Percentiles rank a stretch among this genome's conserved stretches.
Conservation (phyloP, 2,797 vertebrate genomes). For the Heliangelus exortis region DNA sequence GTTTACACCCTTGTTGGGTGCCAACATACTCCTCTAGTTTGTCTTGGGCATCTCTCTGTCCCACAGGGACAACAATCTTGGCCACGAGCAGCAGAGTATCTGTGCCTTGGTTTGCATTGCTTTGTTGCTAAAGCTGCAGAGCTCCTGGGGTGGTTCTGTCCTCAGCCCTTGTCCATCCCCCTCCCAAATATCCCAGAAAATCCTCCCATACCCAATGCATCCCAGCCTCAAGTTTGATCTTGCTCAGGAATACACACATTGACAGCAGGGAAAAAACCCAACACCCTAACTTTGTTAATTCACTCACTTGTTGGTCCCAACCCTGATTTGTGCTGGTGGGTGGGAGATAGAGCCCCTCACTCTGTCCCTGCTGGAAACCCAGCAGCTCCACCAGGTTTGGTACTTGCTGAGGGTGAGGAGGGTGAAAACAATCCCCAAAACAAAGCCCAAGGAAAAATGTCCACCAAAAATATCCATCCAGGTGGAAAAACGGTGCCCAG, state of each 20-base stretch:
- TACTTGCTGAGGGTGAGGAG: conserved; percentile 19
- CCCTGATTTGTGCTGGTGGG: neutral
- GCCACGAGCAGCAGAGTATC: neutral
- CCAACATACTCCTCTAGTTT: neutral
- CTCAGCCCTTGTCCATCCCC: neutral
- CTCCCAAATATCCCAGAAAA: neutral
- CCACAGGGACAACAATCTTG: rapidly evolving
- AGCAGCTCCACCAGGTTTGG: conserved; percentile 24
- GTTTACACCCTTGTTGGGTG: neutral
- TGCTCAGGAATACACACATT: rapidly evolving
- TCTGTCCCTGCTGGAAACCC: conserved; percentile 40
- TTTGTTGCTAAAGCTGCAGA: neutral
- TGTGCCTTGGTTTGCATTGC: rapidly evolving
- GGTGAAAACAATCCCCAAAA: conserved; percentile 12
- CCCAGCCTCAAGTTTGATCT: rapidly evolving
- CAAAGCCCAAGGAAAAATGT: too few relatives aligned
- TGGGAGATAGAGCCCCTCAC: neutral
- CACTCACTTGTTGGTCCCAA: neutral
- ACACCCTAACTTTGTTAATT: neutral
- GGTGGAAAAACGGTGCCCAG: rapidly evolving
- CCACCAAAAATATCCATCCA: neutral
- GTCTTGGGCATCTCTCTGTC: neutral
- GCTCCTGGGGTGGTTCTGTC: rapidly evolving
- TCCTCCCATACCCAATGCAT: rapidly evolving
- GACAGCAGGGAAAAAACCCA: neutral